Conservation (phyloP, 1,140 invertebrate species). For the Bicyclus anynana region DNA sequence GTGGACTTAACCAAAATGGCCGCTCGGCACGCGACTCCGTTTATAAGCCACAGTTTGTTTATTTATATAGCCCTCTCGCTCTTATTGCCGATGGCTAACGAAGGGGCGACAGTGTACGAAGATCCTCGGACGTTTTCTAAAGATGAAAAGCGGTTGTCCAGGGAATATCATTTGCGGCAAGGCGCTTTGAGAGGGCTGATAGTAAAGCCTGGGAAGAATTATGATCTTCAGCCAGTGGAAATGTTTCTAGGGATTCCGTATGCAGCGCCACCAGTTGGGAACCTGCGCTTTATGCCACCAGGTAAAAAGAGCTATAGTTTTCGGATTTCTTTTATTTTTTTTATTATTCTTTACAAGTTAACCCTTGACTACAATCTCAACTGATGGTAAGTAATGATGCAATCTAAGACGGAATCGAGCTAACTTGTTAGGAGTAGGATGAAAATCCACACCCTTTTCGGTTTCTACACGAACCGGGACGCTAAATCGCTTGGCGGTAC, state of each 20-base stretch:
- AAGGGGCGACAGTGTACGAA: conserved; percentile 51
- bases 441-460: too few species aligned
- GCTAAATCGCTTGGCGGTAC: too few species aligned
- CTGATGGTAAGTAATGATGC: too few species aligned
- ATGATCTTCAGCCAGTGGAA: conserved; percentile 77
- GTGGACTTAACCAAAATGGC: conserved; percentile 64
- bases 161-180: conserved; percentile 77
- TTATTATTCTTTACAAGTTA: too few species aligned
- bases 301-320: conserved; percentile 51
- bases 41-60: conserved; percentile 70
- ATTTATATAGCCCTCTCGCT: conserved; percentile 69
- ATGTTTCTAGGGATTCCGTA: conserved; percentile 90
- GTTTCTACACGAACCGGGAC: too few species aligned
- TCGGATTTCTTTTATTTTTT: too few species aligned
- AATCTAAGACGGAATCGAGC: too few species aligned
- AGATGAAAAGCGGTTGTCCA: conserved; percentile 61
- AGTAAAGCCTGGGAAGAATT: conserved; percentile 76
- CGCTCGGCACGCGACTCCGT: conserved; percentile 53
- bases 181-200: conserved; percentile 79
- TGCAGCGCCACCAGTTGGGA: conserved; percentile 91
- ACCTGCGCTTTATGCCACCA: conserved; percentile 92
- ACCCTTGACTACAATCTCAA: too few species aligned
- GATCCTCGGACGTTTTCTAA: conserved; percentile 48
- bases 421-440: too few species aligned
- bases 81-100: conserved; percentile 55